phyloP scores from a whole-genome alignment of 1,140 invertebrate genomes.

The Drosophila nigrodunni region DNA sequence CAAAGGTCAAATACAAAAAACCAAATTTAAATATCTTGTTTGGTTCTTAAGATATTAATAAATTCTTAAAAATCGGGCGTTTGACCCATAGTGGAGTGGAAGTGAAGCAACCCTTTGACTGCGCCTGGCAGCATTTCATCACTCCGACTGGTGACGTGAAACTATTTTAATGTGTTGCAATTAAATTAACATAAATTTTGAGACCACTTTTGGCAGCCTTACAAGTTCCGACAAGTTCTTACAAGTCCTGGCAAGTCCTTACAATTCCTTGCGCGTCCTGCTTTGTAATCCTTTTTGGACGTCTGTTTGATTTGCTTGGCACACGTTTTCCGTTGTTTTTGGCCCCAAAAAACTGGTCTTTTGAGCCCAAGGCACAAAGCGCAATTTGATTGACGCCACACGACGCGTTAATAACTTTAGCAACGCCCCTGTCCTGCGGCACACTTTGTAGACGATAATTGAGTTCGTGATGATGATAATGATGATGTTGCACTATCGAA shows the following conservation, averaged over 20 bases:
- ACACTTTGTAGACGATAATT: conserved; percentile 62
- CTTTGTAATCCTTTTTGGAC: conserved; percentile 41
- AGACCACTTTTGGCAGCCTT: conserved; percentile 45
- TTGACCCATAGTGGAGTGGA: not conserved
- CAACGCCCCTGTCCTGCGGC: conserved; percentile 78
- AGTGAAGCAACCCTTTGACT: conserved; percentile 33
- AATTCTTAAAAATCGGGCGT: no score
- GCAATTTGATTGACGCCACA: conserved; percentile 78
- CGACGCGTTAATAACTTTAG: conserved; percentile 83
- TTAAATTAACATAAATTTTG: conserved; percentile 80
- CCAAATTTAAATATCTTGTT: no score
- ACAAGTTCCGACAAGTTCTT: conserved; percentile 6
- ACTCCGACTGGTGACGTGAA: conserved; percentile 57
- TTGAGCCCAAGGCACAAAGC: conserved; percentile 53
- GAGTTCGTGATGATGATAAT: conserved; percentile 45
- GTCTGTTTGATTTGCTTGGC: conserved; percentile 45
- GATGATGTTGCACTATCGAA: conserved; percentile 74
- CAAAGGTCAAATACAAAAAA: no score
- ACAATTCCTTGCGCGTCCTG: no score
- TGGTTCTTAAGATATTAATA: no score
- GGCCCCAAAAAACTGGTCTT: conserved; percentile 57
- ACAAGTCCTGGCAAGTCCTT: no score
- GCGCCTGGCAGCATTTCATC: conserved; percentile 36
- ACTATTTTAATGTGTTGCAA: conserved; percentile 82
- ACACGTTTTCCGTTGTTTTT: conserved; percentile 72